These are phyloP conservation scores for Diadegma fenestrale DNA, from an alignment of 2,888 invertebrate species.

Conservation along the genomic window DNA sequence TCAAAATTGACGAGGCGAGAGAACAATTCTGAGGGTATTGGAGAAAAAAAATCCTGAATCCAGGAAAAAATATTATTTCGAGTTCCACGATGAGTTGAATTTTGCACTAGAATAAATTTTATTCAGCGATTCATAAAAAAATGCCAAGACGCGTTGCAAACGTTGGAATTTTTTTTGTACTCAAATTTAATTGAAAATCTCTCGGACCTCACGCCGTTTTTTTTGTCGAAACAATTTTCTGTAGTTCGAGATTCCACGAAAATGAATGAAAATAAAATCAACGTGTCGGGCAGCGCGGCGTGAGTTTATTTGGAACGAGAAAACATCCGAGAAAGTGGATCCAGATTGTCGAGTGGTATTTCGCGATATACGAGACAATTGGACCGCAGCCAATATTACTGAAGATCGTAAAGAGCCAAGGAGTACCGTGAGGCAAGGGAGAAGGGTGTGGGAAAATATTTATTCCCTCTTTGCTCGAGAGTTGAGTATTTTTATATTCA, in stretches of 20 bases:
- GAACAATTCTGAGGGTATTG: conserved; percentile 15
- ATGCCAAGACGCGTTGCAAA: too few relatives aligned
- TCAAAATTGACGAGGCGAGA: conserved; percentile 65
- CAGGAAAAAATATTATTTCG: not conserved
- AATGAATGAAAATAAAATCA: conserved; percentile 4
- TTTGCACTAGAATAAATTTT: not conserved
- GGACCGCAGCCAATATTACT: conserved; percentile 59
- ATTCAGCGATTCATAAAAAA: not conserved
- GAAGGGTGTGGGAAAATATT: conserved; percentile 25
- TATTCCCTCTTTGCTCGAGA: conserved; percentile 27
- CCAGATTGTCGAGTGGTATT: conserved; percentile 51
- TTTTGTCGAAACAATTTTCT: not conserved
- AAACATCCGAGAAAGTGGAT: conserved; percentile 29
- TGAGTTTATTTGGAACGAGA: conserved; percentile 19
- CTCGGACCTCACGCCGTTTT: not conserved
- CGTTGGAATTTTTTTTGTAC: not conserved
- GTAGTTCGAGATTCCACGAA: not conserved
- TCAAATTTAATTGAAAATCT: not conserved
- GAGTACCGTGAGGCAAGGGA: not conserved
- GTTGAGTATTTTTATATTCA: conserved; percentile 13
- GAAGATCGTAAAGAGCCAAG: conserved; percentile 31
- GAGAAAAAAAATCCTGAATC: not conserved
- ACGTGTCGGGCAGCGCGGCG: not conserved
- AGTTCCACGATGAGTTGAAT: not conserved
- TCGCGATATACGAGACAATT: conserved; percentile 46